A percentile compares a stretch with the other conserved stretches of the same genome.
Conservation (phyloP, 2,797 vertebrate genomes). For the Peromyscus attwateri region DNA sequence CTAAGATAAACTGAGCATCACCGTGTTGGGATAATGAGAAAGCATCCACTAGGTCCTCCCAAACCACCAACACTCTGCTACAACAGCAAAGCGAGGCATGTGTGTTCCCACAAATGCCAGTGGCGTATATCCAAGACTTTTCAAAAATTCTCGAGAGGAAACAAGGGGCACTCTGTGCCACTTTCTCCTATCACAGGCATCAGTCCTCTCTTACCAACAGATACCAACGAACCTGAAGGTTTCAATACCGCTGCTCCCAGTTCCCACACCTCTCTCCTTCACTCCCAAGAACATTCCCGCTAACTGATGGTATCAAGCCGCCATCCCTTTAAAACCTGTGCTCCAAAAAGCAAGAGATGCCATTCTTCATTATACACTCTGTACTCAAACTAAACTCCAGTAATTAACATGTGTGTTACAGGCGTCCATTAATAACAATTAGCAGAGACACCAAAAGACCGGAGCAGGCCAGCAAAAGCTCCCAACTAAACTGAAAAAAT, state of each 20-base stretch:
- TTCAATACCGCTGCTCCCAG: background rate
- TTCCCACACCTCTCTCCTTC: constrained; percentile 66
- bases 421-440: constrained; percentile 50
- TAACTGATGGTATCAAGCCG: background rate
- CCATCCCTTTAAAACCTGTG: constrained; percentile 45
- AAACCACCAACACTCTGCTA: background rate
- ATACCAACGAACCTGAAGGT: background rate
- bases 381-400: constrained; percentile 2
- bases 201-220: background rate
- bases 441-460: constrained; percentile 29
- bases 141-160: background rate
- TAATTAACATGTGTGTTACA: background rate
- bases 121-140: background rate
- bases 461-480: background rate
- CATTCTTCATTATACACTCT: background rate
- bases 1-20: background rate
- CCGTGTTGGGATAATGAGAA: background rate
- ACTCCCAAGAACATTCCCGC: background rate
- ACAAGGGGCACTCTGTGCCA: background rate
- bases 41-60: background rate
- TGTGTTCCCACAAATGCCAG: background rate
- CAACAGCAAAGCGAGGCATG: background rate
- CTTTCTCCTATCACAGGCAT: background rate
- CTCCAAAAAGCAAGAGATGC: background rate
- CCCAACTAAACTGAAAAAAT: background rate